These are phyloP conservation scores for Hydraecia micacea DNA, from an alignment of 2,888 invertebrate genomes.

Conservation along the genomic window DNA sequence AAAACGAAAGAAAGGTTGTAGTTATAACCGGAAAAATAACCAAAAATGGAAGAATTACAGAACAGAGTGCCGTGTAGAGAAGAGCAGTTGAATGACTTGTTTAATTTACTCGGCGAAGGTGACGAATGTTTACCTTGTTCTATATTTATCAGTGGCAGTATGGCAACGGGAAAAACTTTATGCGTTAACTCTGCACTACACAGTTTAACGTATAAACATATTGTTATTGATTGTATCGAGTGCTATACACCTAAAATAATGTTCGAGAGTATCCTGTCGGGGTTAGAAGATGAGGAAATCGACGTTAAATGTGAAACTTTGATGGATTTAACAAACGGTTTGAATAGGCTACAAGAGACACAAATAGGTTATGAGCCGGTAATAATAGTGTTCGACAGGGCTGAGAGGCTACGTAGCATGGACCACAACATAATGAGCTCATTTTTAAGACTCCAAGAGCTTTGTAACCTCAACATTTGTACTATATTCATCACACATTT, in stretches of 20 bases:
- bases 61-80: slow-evolving; percentile 88
- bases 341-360: slow-evolving; percentile 80
- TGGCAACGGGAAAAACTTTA: slow-evolving; percentile 95
- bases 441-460: slow-evolving; percentile 93
- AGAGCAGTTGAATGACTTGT: slow-evolving; percentile 85
- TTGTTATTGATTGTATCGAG: slow-evolving; percentile 95
- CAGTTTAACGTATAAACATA: slow-evolving; percentile 90
- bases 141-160: slow-evolving; percentile 95
- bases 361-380: slow-evolving; percentile 83
- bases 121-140: slow-evolving; percentile 92
- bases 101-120: slow-evolving; percentile 87
- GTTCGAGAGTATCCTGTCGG: slow-evolving; percentile 93
- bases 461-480: slow-evolving; percentile 93
- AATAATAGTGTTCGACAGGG: slow-evolving; percentile 94
- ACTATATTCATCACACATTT: slow-evolving; percentile 94
- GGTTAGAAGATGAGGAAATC: slow-evolving; percentile 84
- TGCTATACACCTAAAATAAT: slow-evolving; percentile 94
- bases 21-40: slow-evolving; percentile 35
- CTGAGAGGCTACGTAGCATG: slow-evolving; percentile 94
- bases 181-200: slow-evolving; percentile 91
- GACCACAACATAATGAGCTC: slow-evolving; percentile 93
- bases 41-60: slow-evolving; percentile 88
- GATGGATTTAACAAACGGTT: slow-evolving; percentile 91
- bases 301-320: slow-evolving; percentile 92
- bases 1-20: slow-evolving; percentile 8